These are phyloP conservation scores for Protosalanx chinensis DNA, from an alignment of 2,797 vertebrate species.

Conservation along the genomic window DNA sequence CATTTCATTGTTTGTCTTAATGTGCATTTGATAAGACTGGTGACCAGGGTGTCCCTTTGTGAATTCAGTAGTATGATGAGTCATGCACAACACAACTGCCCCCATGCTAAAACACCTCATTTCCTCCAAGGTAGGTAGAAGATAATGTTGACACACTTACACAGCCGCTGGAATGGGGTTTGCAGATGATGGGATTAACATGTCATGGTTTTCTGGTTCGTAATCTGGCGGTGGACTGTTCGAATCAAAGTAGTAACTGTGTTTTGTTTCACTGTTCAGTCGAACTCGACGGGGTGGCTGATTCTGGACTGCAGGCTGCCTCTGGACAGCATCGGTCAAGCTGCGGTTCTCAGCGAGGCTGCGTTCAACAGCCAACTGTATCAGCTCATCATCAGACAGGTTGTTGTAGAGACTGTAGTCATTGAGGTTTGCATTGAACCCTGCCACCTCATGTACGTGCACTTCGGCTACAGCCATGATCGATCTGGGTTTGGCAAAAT, in stretches of 20 bases:
- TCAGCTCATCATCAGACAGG: conserved; percentile 79
- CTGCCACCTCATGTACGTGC: conserved; percentile 11
- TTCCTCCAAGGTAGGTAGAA: conserved; percentile 11
- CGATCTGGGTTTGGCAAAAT: not conserved
- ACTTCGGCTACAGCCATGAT: conserved; percentile 11
- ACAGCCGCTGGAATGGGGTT: not conserved
- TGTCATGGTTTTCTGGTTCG: not conserved
- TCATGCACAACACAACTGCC: not conserved
- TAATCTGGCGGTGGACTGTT: not conserved
- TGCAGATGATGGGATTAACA: not conserved
- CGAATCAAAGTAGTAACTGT: not conserved
- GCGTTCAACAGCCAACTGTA: conserved; percentile 80
- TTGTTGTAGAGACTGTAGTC: conserved; percentile 79
- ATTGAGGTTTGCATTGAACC: conserved; percentile 65
- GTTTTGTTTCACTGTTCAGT: too few species aligned
- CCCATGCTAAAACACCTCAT: not conserved
- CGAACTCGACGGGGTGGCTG: too few species aligned
- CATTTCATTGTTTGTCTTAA: too few species aligned
- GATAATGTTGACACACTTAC: not conserved
- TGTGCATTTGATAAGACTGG: not conserved
- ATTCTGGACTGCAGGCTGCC: not conserved
- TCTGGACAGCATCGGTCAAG: not conserved
- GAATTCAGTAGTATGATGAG: not conserved
- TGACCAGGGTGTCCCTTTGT: not conserved
- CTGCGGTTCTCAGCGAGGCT: conserved; percentile 64